A percentile compares a stretch with the other conserved stretches of the same genome.
phyloP scores from a whole-genome alignment of 2,888 invertebrate genomes.

The Trachelus troglodyta region DNA sequence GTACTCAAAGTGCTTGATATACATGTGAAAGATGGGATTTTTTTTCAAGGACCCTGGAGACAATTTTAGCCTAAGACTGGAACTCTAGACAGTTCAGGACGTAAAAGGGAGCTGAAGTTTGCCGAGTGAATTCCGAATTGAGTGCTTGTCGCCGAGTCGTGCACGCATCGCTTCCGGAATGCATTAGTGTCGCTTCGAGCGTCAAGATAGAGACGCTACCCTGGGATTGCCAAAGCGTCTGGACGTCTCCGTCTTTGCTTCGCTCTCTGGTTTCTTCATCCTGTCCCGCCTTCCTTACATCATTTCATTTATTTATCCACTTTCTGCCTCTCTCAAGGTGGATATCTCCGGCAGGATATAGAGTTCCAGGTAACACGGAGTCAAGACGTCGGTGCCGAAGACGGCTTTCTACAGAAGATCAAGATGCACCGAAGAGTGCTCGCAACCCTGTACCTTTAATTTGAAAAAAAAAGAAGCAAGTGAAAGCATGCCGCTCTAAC shows the following conservation, averaged over 20 bases:
- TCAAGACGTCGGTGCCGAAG: background rate
- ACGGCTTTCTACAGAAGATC: background rate
- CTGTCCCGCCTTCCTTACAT: background rate
- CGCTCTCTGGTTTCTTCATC: constrained; percentile 2
- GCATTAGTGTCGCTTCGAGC: constrained; percentile 35
- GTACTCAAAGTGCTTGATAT: background rate
- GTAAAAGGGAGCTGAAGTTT: constrained; percentile 25
- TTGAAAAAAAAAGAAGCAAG: background rate
- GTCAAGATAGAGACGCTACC: constrained; percentile 5
- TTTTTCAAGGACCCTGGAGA: background rate
- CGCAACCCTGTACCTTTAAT: background rate
- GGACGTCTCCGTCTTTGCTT: constrained; percentile 3
- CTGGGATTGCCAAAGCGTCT: constrained; percentile 9
- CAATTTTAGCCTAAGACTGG: background rate
- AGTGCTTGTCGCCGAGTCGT: constrained; percentile 30
- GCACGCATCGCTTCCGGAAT: constrained; percentile 32
- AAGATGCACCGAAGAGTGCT: background rate
- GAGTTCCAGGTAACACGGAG: background rate
- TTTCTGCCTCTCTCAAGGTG: constrained; percentile 6
- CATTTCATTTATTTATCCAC: background rate
- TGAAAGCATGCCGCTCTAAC: background rate
- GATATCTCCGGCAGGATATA: constrained; percentile 4
- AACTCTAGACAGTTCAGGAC: constrained; percentile 6
- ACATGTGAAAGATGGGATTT: background rate
- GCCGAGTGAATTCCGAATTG: constrained; percentile 44